Evolutionary conservation across 2,113 vertebrate species (phyloP).

Genomic region (Stegostoma tigrinum): DNA sequence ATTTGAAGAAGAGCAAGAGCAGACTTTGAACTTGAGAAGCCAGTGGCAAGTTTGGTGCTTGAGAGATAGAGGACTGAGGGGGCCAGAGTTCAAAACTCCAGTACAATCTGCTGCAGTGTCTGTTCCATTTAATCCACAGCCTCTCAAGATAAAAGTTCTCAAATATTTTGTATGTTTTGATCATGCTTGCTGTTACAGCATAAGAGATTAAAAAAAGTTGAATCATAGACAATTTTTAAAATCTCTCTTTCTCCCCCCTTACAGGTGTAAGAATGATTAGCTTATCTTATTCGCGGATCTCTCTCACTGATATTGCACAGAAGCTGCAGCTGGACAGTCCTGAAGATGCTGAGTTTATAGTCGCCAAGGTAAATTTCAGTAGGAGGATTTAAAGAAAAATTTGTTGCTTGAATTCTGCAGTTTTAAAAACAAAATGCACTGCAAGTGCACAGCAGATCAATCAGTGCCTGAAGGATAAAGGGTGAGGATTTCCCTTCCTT

Average conservation of each 20-base stretch:
- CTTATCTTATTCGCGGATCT: slow-evolving; percentile 93
- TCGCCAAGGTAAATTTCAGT: slow-evolving; percentile 75
- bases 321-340: slow-evolving; percentile 95
- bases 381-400: background rate
- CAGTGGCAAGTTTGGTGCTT: background rate
- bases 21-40: background rate
- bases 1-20: background rate
- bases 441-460: background rate
- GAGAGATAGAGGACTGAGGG: background rate
- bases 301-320: slow-evolving; percentile 87
- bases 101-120: background rate
- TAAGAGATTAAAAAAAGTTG: background rate
- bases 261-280: slow-evolving; percentile 97
- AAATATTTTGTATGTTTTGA: background rate
- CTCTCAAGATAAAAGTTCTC: background rate
- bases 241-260: background rate
- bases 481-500: no score
- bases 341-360: slow-evolving; percentile 94
- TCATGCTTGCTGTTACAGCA: background rate
- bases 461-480: background rate
- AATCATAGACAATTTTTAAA: background rate
- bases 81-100: background rate
- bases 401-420: background rate
- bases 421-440: background rate
- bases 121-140: background rate